Percentiles rank a stretch among this genome's conserved stretches.
Conservation (phyloP, 2,113 vertebrate genomes). For the Canis aureus region DNA sequence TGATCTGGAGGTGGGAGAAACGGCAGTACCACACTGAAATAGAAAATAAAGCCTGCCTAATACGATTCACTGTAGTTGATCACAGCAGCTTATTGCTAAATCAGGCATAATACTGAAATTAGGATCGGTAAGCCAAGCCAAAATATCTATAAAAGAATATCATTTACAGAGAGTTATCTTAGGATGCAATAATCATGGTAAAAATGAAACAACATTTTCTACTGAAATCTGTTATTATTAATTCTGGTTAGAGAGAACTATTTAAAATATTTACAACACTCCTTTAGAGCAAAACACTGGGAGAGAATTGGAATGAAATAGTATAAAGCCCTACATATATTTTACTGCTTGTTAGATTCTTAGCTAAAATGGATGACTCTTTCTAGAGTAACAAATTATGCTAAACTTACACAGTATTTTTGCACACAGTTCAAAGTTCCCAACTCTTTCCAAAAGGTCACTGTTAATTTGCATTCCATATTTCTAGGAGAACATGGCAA, state of each 20-base stretch:
- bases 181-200: conserved; percentile 54
- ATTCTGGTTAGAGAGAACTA: conserved; percentile 43
- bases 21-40: background rate
- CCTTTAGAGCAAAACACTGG: conserved; percentile 15
- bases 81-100: conserved; percentile 42
- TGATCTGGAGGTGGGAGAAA: background rate
- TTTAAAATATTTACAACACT: conserved; percentile 56
- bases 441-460: conserved; percentile 27
- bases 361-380: background rate
- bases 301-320: conserved; percentile 50
- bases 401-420: background rate
- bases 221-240: conserved; percentile 62
- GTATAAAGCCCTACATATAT: background rate
- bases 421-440: background rate
- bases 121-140: conserved; percentile 55
- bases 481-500: conserved; percentile 28
- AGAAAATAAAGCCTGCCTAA: conserved; percentile 57
- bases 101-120: conserved; percentile 67
- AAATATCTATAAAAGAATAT: conserved; percentile 54
- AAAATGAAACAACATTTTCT: conserved; percentile 75
- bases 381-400: conserved; percentile 49
- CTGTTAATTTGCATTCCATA: conserved; percentile 13
- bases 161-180: conserved; percentile 66
- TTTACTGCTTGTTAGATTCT: conserved; percentile 33
- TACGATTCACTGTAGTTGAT: conserved; percentile 42